Evolutionary conservation across 1,140 invertebrate species (phyloP).

Genomic region (Xylocopa sonorina): DNA sequence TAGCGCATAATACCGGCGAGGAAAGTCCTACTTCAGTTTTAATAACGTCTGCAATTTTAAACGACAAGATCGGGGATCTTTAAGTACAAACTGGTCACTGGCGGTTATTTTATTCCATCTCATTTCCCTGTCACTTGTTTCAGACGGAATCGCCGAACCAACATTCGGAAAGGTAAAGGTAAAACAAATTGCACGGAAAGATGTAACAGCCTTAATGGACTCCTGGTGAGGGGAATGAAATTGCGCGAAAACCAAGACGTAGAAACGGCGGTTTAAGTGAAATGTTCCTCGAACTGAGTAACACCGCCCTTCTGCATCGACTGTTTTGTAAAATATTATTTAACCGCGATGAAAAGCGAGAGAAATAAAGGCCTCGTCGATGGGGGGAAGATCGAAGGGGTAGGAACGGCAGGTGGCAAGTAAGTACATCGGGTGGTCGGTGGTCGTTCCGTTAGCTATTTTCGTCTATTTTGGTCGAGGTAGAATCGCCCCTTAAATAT

Average conservation of each 20-base stretch:
- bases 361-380: conserved; percentile 26
- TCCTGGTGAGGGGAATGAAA: conserved; percentile 41
- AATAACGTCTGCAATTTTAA: no score
- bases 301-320: neutral
- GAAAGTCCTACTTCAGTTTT: no score
- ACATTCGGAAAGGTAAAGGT: conserved; percentile 44
- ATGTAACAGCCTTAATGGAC: conserved; percentile 64
- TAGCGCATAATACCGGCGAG: no score
- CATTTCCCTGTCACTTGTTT: conserved; percentile 37
- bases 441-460: no score
- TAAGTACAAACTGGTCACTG: no score
- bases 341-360: conserved; percentile 21
- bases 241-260: conserved; percentile 38
- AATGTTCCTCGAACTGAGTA: conserved; percentile 12
- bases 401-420: conserved; percentile 35
- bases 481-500: no score
- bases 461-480: no score
- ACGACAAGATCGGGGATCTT: no score
- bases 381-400: neutral
- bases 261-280: conserved; percentile 31
- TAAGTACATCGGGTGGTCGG: conserved; percentile 3
- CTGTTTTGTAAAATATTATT: conserved; percentile 68
- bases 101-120: conserved; percentile 52
- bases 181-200: conserved; percentile 69
- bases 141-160: conserved; percentile 32